A percentile compares a stretch with the other conserved stretches of the same genome.
These are phyloP conservation scores for Oncorhynchus tshawytscha DNA, from an alignment of 2,113 vertebrate genomes.

Conservation along the genomic window DNA sequence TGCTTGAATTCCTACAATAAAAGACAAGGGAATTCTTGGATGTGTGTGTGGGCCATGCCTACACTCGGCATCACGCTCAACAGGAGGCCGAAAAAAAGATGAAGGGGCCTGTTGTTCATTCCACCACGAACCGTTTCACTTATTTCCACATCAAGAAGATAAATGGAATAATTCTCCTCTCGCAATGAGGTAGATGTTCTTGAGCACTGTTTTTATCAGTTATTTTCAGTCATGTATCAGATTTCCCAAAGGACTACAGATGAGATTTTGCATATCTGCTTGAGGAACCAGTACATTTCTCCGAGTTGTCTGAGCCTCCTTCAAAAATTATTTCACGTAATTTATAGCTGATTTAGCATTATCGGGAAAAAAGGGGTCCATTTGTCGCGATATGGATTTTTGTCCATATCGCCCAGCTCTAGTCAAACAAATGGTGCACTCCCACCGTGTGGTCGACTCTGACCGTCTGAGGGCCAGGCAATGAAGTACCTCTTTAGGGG, in stretches of 20 bases:
- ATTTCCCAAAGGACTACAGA: too few relatives aligned
- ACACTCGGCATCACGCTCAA: background rate
- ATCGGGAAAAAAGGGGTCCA: too few relatives aligned
- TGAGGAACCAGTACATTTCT: too few relatives aligned
- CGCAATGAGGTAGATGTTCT: too few relatives aligned
- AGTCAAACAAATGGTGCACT: background rate
- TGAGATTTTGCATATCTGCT: too few relatives aligned
- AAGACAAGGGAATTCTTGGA: slow-evolving; percentile 47
- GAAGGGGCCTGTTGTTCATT: background rate
- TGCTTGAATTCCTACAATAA: slow-evolving; percentile 64
- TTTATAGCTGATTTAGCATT: too few relatives aligned
- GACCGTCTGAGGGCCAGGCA: slow-evolving; percentile 4
- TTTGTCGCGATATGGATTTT: too few relatives aligned
- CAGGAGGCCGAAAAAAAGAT: background rate
- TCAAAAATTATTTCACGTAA: too few relatives aligned
- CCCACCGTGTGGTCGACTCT: background rate
- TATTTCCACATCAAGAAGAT: background rate
- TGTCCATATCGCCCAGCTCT: too few relatives aligned
- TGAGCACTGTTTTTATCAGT: too few relatives aligned
- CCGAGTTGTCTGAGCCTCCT: too few relatives aligned
- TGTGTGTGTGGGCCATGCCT: slow-evolving; percentile 2
- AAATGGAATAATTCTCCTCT: background rate
- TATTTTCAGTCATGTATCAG: too few relatives aligned
- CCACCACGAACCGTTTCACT: background rate
- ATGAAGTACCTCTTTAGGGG: slow-evolving; percentile 19